A percentile compares a stretch with the other conserved stretches of the same genome.
These are phyloP conservation scores for Parnassius mnemosyne DNA, from an alignment of 2,888 invertebrate genomes.

Conservation along the genomic window DNA sequence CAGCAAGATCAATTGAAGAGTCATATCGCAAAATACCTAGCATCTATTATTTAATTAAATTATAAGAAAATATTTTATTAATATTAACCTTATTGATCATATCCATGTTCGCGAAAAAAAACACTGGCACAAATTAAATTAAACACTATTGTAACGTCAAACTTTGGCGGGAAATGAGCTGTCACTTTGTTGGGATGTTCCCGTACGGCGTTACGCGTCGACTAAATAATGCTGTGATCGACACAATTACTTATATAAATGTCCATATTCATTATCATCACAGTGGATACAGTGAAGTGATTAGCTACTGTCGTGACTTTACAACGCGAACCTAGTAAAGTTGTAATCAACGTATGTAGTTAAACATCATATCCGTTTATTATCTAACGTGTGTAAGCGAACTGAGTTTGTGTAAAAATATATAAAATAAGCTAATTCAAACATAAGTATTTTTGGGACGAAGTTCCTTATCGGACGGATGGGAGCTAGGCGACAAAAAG, in stretches of 20 bases:
- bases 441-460: too few relatives aligned
- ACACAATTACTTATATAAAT: conserved; percentile 24
- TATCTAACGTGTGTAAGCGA: not conserved
- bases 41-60: not conserved
- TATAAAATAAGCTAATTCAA: too few relatives aligned
- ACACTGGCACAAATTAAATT: conserved; percentile 25
- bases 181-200: conserved; percentile 26
- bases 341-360: not conserved
- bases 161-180: conserved; percentile 35
- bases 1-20: conserved; percentile 15
- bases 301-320: conserved; percentile 18
- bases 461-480: too few relatives aligned
- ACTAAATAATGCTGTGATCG: conserved; percentile 17
- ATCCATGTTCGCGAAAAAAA: conserved; percentile 25
- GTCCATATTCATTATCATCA: conserved; percentile 20
- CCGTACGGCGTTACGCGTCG: conserved; percentile 28
- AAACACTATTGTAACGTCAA: conserved; percentile 34
- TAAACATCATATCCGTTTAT: not conserved
- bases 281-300: conserved; percentile 8
- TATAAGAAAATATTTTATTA: conserved; percentile 5
- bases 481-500: too few relatives aligned
- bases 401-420: too few relatives aligned
- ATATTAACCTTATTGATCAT: conserved; percentile 26
- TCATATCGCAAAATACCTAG: not conserved
- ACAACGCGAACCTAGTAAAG: not conserved